Evolutionary conservation across 2,797 vertebrate species (phyloP), one percentile per base, ranked within the genome.

Genomic region (Aselliscus stoliczkanus): DNA sequence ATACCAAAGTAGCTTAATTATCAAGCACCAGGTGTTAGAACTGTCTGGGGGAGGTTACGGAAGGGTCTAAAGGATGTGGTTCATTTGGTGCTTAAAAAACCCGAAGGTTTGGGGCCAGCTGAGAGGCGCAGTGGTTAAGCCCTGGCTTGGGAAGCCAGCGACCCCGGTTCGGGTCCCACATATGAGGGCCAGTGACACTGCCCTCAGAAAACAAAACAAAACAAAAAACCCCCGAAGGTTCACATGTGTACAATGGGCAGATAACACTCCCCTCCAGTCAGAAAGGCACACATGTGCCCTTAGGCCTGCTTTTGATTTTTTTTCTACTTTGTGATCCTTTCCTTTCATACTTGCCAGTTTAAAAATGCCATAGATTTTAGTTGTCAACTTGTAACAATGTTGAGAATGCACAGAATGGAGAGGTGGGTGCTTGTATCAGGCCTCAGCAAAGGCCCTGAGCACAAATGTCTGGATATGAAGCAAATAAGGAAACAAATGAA

Each of bases 51-150:
- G 52, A 95, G 94, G 93, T 96, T 91, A 80, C 4, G 10, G 44
- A 95, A 88, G 69, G 91, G 91, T 95, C 91, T 95, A 94, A 95
- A 90, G 58, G 82, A 86, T 44, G 52, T 44, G 75, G 65, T 11
- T 90, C 47, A 75, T 83, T 42, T 84, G 54, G 44, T 80, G 73
- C 39, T 88, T 92, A 60, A 67, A 81, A 95, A 82, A 58, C 79
- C 64, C 65, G 31, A 50, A 37, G 76, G 69, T 85, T 94, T n/a
- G n/a, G n/a, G n/a, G n/a, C n/a, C n/a, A n/a, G n/a, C n/a, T n/a
- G n/a, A n/a, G n/a, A n/a, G n/a, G n/a, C n/a, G n/a, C n/a, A n/a
- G n/a, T n/a, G n/a, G n/a, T n/a, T n/a, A n/a, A n/a, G n/a, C n/a
- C n/a, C n/a, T n/a, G n/a, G n/a, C n/a, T n/a, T n/a, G n/a, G n/a